Evolutionary conservation across 1,140 invertebrate genomes (phyloP).

Genomic region (Gerris buenoi): DNA sequence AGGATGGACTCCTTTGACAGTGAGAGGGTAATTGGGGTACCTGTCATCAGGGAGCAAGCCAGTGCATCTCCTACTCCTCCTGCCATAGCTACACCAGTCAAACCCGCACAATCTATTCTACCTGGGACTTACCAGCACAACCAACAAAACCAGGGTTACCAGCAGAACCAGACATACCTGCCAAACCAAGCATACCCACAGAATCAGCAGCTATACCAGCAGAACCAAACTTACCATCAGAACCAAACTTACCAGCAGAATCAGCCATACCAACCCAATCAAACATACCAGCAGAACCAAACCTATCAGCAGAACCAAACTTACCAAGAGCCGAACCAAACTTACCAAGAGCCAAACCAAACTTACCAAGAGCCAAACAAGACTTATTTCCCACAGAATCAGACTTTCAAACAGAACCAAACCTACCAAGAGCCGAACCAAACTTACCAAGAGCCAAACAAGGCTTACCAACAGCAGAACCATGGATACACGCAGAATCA

Average conservation of each 20-base stretch:
- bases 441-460: neutral
- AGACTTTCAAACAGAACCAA: neutral
- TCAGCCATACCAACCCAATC: neutral
- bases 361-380: neutral
- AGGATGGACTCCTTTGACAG: constrained; percentile 15
- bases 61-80: constrained; percentile 8
- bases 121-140: neutral
- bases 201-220: neutral
- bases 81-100: constrained; percentile 4
- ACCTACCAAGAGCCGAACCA: constrained; percentile 1
- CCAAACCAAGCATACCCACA: neutral
- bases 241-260: neutral
- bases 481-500: no score
- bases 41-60: constrained; percentile 2
- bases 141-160: neutral
- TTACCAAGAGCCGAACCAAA: neutral
- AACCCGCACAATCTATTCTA: constrained; percentile 2
- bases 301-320: neutral
- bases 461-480: neutral
- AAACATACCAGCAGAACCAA: neutral
- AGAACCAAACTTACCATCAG: neutral
- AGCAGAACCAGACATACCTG: constrained; percentile 1
- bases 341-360: neutral
- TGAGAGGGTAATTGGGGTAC: constrained; percentile 9
- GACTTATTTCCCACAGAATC: neutral